A percentile compares a stretch with the other conserved stretches of the same genome.
These are phyloP conservation scores for Procapra przewalskii DNA, from an alignment of 2,113 vertebrate species.

Conservation along the genomic window DNA sequence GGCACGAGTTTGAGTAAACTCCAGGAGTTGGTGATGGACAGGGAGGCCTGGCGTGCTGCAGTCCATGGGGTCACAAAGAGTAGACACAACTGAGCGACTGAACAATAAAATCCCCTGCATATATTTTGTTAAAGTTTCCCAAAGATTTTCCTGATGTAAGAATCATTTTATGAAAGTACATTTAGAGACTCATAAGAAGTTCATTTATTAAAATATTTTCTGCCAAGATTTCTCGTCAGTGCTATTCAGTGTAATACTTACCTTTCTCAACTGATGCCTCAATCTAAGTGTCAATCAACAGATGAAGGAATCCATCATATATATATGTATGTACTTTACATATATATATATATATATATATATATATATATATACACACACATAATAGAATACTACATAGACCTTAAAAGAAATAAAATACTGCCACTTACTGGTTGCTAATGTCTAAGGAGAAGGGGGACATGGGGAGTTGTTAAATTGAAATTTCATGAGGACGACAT, in stretches of 20 bases:
- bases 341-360: neutral
- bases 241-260: neutral
- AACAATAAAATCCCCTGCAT: neutral
- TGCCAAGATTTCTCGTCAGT: neutral
- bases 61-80: neutral
- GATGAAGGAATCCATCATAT: neutral
- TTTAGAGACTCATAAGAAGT: neutral
- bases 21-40: neutral
- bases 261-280: neutral
- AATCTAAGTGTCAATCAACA: neutral
- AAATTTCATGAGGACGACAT: neutral
- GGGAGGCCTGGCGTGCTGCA: neutral
- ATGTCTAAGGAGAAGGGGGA: neutral
- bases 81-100: fast-evolving
- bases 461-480: neutral
- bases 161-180: neutral
- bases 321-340: neutral
- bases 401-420: neutral
- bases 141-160: neutral
- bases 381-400: neutral
- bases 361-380: neutral
- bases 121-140: neutral
- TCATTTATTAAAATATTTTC: neutral
- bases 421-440: neutral
- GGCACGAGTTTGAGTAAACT: neutral